Conservation (phyloP, 2,113 vertebrate genomes). For the Motacilla alba region DNA sequence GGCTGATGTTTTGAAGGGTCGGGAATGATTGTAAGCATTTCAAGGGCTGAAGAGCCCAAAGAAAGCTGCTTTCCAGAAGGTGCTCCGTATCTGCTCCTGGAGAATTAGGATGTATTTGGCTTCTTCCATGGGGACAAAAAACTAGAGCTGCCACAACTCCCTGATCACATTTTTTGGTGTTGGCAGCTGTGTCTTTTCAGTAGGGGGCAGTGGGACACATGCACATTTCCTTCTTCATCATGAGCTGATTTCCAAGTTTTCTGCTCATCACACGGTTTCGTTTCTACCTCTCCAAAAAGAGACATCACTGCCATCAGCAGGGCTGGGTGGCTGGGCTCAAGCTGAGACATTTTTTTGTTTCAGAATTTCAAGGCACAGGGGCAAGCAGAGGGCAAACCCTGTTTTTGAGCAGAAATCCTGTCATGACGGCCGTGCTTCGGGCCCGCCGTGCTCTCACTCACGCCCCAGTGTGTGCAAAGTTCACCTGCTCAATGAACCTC, state of each 20-base stretch:
- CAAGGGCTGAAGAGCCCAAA: not conserved
- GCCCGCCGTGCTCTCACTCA: rapidly evolving
- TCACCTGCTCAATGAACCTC: not conserved
- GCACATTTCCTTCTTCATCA: not conserved
- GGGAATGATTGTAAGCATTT: not conserved
- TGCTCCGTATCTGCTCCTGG: rapidly evolving
- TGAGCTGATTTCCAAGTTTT: not conserved
- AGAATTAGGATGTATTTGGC: rapidly evolving
- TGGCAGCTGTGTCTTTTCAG: not conserved
- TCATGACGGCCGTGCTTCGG: not conserved
- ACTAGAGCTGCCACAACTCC: not conserved
- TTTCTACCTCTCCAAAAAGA: not conserved
- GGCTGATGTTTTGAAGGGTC: not conserved
- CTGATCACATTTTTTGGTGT: not conserved
- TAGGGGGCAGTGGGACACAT: not conserved
- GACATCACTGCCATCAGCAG: not conserved
- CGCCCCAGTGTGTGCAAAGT: rapidly evolving
- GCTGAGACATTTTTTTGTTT: not conserved
- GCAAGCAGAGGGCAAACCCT: not conserved
- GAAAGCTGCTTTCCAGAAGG: not conserved
- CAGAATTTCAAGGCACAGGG: not conserved
- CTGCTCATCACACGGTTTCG: not conserved
- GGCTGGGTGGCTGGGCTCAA: rapidly evolving
- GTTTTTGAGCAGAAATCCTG: not conserved
- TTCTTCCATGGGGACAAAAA: not conserved